Evolutionary conservation across 2,797 vertebrate species (phyloP), one percentile per base, ranked within the genome.

Genomic region (Eurystomus glaucurus): DNA sequence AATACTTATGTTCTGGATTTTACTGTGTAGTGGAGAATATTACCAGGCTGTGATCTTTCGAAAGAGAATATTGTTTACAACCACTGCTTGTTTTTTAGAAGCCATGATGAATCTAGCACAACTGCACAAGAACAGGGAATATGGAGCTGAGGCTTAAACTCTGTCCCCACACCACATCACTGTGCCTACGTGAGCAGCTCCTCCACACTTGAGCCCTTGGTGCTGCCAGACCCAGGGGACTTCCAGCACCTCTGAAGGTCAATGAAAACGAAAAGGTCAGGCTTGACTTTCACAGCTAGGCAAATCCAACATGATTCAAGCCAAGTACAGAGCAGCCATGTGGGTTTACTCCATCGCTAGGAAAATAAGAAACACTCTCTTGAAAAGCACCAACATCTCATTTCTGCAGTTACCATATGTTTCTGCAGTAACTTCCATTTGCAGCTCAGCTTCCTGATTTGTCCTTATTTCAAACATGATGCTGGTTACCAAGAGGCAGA

Each of bases 11-110:
- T 97, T 98, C 94, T 94, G 90, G 97, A 98, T 97, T 98, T 97
- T 98, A 96, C 96, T 91, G 91, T 98, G 98, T 98, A 98, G 98
- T 98, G 92, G 97, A 98, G 98, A 99, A 98, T 98, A 98, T 98
- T 98, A 98, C 96, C 86, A 96, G 66, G 69, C 90, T 96, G 88
- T 66, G 91, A 82, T 90, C 92, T 96, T 95, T 97, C 92, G 95
- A 96, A 97, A 92, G 74, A 88, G 70, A 98, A 88, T 65, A 93
- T 65, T 95, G 88, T 97, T 97, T 96, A 97, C 28, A 57, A 50
- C 54, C 52, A 65, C 11, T 19, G 46, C 46, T 84, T 48, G 43
- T 55, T 79, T 84, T 75, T 92, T 14, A 90, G 93, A 92, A 94
- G 60, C 26, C 46, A 33, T 50, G 74, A 80, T 70, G n/a, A 79